Base-by-base conservation (phyloP, 2,888 invertebrate genomes). In the Diachrysia chrysitis region DNA sequence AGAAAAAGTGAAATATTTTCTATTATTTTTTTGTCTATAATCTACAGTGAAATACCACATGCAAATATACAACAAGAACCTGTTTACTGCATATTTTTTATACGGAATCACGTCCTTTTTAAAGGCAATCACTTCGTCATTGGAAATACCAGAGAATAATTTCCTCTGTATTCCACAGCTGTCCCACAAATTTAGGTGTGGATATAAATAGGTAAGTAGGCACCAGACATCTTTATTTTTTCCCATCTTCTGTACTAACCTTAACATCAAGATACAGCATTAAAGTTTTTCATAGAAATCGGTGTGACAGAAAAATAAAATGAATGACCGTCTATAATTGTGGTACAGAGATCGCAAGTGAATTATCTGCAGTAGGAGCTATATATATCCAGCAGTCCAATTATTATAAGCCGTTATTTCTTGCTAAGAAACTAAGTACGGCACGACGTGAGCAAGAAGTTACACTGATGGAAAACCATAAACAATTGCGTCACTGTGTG, bases 231-330 rank as follows among this genome's bases (percentile, higher is more conserved):
- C 7, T 10, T 10, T 32, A 32, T 32, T 10, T 10, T 2, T 32
- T 10, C 32, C 7, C 21, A n/a, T n/a, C n/a, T 6, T 76, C 71
- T 78, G 60, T 23, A 71, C 65, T 5, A 25, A 5, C 23, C 81
- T 19, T 78, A 63, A 82, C 51, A 68, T 60, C 58, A 66, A 72
- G 73, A 67, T 32, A n/a, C n/a, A 56, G 21, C 63, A 84, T 84
- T 84, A 78, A 75, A 75, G 75, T 78, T 74, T 79, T 84, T 85
- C 85, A 80, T 23, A 84, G 85, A 85, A 84, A 9, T 55, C 66
- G 60, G 63, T 71, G 63, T 66, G 48, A 75, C 68, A 78, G 81
- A 71, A 73, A 82, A 75, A 80, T 79, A 66, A 77, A 75, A 76
- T 76, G 71, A 79, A 79, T 61, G 74, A 75, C 73, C 70, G 73